A percentile compares a stretch with the other conserved stretches of the same genome.
Conservation (phyloP, 2,113 vertebrate species). For the Platysteira castanea region DNA sequence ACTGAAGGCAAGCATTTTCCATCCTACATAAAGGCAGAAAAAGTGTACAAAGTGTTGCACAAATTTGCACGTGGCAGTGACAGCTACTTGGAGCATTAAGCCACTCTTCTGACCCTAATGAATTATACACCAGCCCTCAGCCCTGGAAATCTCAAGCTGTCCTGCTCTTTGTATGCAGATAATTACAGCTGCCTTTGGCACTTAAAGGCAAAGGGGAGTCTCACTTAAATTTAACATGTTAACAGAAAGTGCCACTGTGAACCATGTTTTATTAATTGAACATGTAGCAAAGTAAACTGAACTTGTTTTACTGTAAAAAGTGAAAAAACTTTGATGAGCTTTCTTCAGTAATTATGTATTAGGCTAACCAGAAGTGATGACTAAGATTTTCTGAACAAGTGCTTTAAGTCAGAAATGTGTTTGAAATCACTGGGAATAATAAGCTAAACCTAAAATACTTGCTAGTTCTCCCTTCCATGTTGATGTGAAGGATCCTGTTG, state of each 20-base stretch:
- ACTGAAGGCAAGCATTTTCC: neutral
- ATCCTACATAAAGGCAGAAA: neutral
- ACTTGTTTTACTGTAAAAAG: neutral
- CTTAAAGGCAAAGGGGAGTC: neutral
- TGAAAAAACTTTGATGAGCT: neutral
- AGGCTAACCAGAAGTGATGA: neutral
- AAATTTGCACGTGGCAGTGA: neutral
- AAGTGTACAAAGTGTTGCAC: neutral
- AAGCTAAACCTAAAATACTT: neutral
- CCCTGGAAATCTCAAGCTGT: neutral
- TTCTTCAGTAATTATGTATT: neutral
- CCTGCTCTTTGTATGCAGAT: neutral
- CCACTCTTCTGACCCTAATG: neutral
- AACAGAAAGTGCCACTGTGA: neutral
- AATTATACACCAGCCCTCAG: neutral
- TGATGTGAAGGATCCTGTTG: rapidly evolving
- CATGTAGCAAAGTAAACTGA: neutral
- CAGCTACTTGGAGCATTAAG: neutral
- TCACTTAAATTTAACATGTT: neutral
- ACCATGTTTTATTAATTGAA: neutral
- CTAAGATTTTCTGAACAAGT: neutral
- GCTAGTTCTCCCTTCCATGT: neutral
- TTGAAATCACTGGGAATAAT: neutral
- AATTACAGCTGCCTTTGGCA: neutral
- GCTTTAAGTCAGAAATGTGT: neutral